Evolutionary conservation across 2,797 vertebrate species (phyloP).

Genomic region (Microctenopoma lineatum): DNA sequence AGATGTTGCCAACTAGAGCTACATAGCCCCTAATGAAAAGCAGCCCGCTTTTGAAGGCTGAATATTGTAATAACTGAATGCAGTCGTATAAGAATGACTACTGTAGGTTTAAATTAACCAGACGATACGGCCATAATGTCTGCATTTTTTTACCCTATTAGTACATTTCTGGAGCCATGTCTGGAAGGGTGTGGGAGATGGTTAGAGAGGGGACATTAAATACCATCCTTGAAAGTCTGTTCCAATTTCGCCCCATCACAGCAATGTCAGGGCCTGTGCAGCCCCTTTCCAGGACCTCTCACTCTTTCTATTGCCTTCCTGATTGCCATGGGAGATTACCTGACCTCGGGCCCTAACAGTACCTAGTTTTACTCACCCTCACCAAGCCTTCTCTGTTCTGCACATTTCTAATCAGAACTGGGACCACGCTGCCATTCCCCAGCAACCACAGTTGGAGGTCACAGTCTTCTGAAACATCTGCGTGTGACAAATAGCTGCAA

Average conservation of each 20-base stretch:
- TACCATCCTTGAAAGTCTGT: constrained; percentile 22
- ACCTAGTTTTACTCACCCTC: constrained; percentile 69
- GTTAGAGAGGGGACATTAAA: constrained; percentile 24
- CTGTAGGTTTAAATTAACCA: background rate
- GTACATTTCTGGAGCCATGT: background rate
- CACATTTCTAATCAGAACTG: constrained; percentile 70
- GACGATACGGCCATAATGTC: background rate
- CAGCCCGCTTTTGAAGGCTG: background rate
- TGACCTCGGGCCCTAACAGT: constrained; percentile 62
- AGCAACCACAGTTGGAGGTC: constrained; percentile 61
- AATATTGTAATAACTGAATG: constrained; percentile 9
- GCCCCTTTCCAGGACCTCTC: constrained; percentile 49
- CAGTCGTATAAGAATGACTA: background rate
- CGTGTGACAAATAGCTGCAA: constrained; percentile 74
- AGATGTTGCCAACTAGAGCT: constrained; percentile 8
- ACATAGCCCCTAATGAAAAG: background rate
- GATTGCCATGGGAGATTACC: constrained; percentile 72
- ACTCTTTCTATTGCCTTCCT: constrained; percentile 55
- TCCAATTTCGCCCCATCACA: constrained; percentile 41
- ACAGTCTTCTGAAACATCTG: constrained; percentile 67
- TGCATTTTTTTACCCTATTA: background rate
- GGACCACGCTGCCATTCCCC: constrained; percentile 45
- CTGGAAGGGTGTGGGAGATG: constrained; percentile 3
- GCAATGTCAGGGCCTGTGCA: constrained; percentile 46
- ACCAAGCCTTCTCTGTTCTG: constrained; percentile 53